Conservation (phyloP, 1,140 invertebrate genomes). For the Bilobella aurantiaca region DNA sequence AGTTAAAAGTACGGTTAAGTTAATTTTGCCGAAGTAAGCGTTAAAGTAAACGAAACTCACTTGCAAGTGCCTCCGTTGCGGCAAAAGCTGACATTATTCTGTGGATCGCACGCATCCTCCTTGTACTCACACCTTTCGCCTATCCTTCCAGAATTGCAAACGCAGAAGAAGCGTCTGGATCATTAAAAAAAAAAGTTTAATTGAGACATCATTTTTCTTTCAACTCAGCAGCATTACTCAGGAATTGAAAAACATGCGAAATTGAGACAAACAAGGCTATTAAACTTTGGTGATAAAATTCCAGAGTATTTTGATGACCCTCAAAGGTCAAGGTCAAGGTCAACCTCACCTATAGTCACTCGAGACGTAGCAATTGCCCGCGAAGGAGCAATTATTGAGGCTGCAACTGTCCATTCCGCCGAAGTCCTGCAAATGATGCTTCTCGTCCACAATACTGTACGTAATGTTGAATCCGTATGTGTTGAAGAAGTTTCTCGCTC, state of each 20-base stretch:
- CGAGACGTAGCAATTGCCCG: constrained; percentile 67
- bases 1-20: too few species aligned
- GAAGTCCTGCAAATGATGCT: constrained; percentile 38
- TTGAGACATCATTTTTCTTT: not conserved
- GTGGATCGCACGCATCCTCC: not conserved
- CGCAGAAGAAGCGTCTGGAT: not conserved
- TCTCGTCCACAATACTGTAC: constrained; percentile 56
- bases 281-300: not conserved
- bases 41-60: too few species aligned
- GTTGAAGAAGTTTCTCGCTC: constrained; percentile 67
- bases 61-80: not conserved
- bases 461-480: constrained; percentile 88
- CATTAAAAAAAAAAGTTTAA: not conserved
- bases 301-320: not conserved
- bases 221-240: too few species aligned
- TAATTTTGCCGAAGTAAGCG: not conserved
- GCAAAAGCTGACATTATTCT: not conserved
- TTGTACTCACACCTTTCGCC: not conserved
- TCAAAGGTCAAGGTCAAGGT: not conserved
- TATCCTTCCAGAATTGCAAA: not conserved
- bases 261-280: too few species aligned
- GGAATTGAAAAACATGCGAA: not conserved
- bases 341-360: constrained; percentile 51
- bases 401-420: constrained; percentile 53
- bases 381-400: constrained; percentile 63